phyloP scores from a whole-genome alignment of 2,797 vertebrate genomes.

The Cercopithecus mitis region DNA sequence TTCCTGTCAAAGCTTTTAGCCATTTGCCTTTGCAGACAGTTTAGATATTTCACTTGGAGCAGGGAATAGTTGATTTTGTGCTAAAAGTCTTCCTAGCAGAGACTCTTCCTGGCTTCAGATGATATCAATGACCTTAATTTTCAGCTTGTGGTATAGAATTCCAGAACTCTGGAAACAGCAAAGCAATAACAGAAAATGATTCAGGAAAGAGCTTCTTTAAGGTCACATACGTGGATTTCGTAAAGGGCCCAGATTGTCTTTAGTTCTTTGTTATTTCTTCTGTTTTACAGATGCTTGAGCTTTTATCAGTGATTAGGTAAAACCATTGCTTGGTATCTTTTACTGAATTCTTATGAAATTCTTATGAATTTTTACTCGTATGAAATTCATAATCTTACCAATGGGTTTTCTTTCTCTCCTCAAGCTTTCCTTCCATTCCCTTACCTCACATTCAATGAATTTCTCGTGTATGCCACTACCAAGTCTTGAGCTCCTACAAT shows the following conservation, averaged over 20 bases:
- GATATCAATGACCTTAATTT: background rate
- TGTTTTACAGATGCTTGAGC: background rate
- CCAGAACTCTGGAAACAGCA: background rate
- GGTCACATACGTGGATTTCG: background rate
- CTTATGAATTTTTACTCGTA: no score
- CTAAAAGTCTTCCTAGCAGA: background rate
- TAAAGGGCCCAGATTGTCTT: background rate
- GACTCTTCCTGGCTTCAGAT: background rate
- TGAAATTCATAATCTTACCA: background rate
- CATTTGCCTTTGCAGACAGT: background rate
- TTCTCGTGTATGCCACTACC: background rate
- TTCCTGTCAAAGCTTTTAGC: background rate
- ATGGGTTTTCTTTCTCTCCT: background rate
- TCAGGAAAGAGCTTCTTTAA: background rate
- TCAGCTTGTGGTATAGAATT: background rate
- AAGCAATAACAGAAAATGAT: background rate
- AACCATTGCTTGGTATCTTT: background rate
- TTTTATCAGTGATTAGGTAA: background rate
- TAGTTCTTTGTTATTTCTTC: background rate
- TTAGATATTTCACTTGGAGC: background rate
- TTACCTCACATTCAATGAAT: background rate
- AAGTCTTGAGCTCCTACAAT: background rate
- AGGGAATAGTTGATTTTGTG: background rate
- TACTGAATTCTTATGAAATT: background rate
- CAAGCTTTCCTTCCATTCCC: background rate